These are phyloP conservation scores for Apamea sordens DNA, from an alignment of 2,888 invertebrate species.

Conservation along the genomic window DNA sequence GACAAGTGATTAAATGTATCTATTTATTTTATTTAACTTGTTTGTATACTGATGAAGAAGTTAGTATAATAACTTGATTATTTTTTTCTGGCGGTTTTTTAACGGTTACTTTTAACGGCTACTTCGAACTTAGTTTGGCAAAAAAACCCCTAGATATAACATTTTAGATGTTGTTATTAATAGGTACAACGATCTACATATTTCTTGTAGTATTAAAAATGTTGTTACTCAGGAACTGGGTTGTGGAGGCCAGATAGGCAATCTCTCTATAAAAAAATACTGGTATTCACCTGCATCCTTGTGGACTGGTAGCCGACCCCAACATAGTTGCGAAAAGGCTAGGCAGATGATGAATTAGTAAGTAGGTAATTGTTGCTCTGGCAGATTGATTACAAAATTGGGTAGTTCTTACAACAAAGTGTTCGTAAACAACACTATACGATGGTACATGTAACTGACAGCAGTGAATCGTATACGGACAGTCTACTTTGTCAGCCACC, in stretches of 20 bases:
- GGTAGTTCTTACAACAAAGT: too few species aligned
- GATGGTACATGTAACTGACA: too few species aligned
- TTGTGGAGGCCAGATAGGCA: background rate
- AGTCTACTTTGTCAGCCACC: too few species aligned
- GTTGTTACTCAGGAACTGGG: background rate
- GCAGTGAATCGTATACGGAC: too few species aligned
- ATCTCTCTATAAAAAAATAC: too few species aligned
- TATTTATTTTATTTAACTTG: constrained; percentile 49
- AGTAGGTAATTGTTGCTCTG: too few species aligned
- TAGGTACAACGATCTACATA: background rate
- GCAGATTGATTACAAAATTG: background rate
- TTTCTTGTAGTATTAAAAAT: background rate
- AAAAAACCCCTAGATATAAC: background rate
- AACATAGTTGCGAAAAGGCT: background rate
- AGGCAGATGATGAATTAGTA: too few species aligned
- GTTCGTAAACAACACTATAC: too few species aligned
- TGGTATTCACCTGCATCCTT: too few species aligned
- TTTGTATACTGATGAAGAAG: constrained; percentile 52
- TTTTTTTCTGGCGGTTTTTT: background rate
- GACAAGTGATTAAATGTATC: constrained; percentile 59
- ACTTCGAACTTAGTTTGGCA: background rate
- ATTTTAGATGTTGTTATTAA: background rate
- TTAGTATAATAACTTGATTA: constrained; percentile 22
- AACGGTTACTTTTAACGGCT: constrained; percentile 22
- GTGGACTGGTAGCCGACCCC: background rate